Evolutionary conservation across 2,113 vertebrate species (phyloP), one percentile per base, ranked within the genome.

Genomic region (Cebidichthys violaceus): DNA sequence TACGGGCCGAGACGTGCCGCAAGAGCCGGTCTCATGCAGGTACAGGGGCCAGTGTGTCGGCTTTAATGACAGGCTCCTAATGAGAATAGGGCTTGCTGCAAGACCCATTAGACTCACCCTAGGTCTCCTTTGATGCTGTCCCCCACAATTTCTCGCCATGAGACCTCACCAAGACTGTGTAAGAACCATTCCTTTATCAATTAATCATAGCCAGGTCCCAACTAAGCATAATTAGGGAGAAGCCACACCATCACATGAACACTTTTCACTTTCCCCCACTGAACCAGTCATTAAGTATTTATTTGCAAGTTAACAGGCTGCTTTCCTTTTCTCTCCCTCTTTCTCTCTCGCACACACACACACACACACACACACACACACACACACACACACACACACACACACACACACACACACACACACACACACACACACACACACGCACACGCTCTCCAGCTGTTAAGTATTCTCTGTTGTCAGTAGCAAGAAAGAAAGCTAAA

Each of bases 281-380:
- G 86, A 96, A 95, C 95, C 94, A 91, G 95, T 97, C 97, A 99
- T 99, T 97, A 98, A 98, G 97, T 97, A 99, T 99, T 99, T 96
- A 99, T 98, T 94, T 95, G 93, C 92, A 97, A 97, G 96, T 97
- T 97, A 96, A 96, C 96, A 96, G 96, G 95, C 94, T 93, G 93
- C 90, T 95, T 88, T 89, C 92, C 95, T 95, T 95, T 93, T 57
- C 81, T 74, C 77, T 86, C 47, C 13, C 4, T 70, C 71, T 78
- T 20, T 60, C 60, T 76, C 71, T 54, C 77, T n/a, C n/a, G n/a
- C n/a, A n/a, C n/a, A n/a, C n/a, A n/a, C n/a, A n/a, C n/a, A 35
- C 62, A 20, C 45, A 29, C 27, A 9, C 79, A 65, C 92, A 94
- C 95, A 96, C 77, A 82, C 79, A 59, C 41, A 81, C 82, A 31